These are phyloP conservation scores for Rhegmatorhina hoffmannsi DNA, from an alignment of 2,113 vertebrate genomes.

Conservation along the genomic window DNA sequence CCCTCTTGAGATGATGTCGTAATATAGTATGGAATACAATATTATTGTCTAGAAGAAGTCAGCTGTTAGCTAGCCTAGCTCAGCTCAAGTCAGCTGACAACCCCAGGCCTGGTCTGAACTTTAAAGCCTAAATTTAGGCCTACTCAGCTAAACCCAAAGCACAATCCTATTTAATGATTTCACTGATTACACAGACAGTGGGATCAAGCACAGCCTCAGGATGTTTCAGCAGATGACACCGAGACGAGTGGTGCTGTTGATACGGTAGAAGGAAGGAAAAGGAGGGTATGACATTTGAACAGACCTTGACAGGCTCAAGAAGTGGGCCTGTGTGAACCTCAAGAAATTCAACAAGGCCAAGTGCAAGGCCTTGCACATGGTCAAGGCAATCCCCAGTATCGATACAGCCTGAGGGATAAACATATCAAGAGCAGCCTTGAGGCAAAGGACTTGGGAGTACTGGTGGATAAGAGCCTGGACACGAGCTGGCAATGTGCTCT, in stretches of 20 bases:
- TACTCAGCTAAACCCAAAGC: too few species aligned
- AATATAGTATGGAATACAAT: too few species aligned
- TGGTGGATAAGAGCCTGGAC: accelerated
- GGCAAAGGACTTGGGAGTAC: background rate
- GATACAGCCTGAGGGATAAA: accelerated
- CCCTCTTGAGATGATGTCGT: too few species aligned
- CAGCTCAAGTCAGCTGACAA: too few species aligned
- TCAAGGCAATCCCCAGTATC: background rate
- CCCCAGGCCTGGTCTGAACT: too few species aligned
- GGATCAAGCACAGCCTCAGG: accelerated
- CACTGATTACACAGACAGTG: background rate
- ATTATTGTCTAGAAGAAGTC: too few species aligned
- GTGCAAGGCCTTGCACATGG: background rate
- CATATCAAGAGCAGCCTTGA: background rate
- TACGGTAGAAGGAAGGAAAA: accelerated
- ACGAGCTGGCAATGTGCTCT: accelerated
- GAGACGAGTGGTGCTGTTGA: accelerated
- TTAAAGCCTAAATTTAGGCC: too few species aligned
- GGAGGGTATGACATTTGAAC: background rate
- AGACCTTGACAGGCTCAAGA: background rate
- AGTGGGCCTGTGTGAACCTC: background rate
- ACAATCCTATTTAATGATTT: background rate
- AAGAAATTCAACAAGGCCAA: background rate
- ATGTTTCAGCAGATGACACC: background rate
- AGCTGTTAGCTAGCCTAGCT: too few species aligned